A percentile compares a stretch with the other conserved stretches of the same genome.
Evolutionary conservation across 2,888 invertebrate genomes (phyloP).

Genomic region (Hydropsyche betteni): DNA sequence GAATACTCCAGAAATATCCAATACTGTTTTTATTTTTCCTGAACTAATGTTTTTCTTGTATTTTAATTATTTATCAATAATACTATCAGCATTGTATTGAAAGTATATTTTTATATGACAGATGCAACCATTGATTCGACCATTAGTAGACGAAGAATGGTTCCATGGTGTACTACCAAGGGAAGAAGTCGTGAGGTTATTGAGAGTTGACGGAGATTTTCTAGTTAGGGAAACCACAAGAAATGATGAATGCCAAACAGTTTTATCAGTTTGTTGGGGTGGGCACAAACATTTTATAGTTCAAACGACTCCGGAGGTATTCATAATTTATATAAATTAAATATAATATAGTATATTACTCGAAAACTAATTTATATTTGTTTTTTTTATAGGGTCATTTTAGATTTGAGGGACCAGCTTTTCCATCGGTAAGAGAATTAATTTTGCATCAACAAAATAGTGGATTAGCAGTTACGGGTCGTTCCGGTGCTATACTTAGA

Average conservation of each 20-base stretch:
- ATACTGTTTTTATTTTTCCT: conserved; percentile 16
- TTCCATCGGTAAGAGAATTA: conserved; percentile 91
- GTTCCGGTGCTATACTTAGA: conserved; percentile 89
- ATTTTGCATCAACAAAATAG: conserved; percentile 89
- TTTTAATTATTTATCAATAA: too few species aligned
- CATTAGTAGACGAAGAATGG: conserved; percentile 92
- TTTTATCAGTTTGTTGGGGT: conserved; percentile 94
- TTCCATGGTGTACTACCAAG: conserved; percentile 96
- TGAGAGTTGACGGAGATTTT: conserved; percentile 94
- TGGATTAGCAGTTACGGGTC: conserved; percentile 87
- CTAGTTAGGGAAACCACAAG: conserved; percentile 91
- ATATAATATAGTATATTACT: not conserved
- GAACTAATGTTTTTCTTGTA: too few species aligned
- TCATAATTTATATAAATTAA: not conserved
- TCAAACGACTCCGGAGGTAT: conserved; percentile 89
- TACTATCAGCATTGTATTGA: too few species aligned
- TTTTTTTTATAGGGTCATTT: conserved; percentile 77
- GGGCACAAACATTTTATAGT: conserved; percentile 98
- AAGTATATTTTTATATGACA: conserved; percentile 11
- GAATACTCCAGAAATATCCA: not conserved
- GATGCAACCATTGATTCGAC: conserved; percentile 67
- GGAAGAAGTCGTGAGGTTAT: conserved; percentile 91
- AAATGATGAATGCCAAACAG: conserved; percentile 91
- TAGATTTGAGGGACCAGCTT: conserved; percentile 93
- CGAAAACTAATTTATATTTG: conserved; percentile 11